A percentile compares a stretch with the other conserved stretches of the same genome.
phyloP scores from a whole-genome alignment of 2,113 vertebrate genomes.

The Crocuta crocuta region DNA sequence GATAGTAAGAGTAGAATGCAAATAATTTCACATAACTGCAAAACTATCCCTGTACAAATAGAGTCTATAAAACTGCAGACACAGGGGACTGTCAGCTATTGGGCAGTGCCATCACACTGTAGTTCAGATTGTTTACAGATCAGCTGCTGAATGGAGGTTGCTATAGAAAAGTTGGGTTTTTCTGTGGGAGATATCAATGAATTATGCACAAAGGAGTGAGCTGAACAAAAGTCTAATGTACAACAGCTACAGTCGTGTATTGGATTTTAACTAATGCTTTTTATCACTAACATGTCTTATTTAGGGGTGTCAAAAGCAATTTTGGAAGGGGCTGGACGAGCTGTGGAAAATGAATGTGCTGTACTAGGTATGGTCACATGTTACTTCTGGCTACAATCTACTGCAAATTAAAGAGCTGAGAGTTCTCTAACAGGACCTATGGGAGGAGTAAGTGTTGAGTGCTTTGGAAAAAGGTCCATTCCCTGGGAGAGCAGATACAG shows the following conservation, averaged over 20 bases:
- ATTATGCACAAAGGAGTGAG: not conserved
- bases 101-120: accelerated
- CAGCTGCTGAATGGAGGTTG: not conserved
- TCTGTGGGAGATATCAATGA: not conserved
- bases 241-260: not conserved
- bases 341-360: constrained; percentile 47
- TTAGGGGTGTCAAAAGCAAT: constrained; percentile 46
- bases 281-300: not conserved
- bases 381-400: not conserved
- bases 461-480: not conserved
- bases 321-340: constrained; percentile 20
- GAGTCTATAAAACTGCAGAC: not conserved
- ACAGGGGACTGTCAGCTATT: not conserved
- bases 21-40: not conserved
- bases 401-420: not conserved
- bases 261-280: not conserved
- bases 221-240: not conserved
- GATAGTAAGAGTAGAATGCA: not conserved
- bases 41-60: not conserved
- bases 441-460: not conserved
- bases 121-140: not conserved
- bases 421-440: not conserved
- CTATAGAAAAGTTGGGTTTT: not conserved
- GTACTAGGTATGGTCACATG: not conserved
- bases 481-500: not conserved